These are phyloP conservation scores for Heliconius ethilla DNA, from an alignment of 2,888 invertebrate species.

Conservation along the genomic window DNA sequence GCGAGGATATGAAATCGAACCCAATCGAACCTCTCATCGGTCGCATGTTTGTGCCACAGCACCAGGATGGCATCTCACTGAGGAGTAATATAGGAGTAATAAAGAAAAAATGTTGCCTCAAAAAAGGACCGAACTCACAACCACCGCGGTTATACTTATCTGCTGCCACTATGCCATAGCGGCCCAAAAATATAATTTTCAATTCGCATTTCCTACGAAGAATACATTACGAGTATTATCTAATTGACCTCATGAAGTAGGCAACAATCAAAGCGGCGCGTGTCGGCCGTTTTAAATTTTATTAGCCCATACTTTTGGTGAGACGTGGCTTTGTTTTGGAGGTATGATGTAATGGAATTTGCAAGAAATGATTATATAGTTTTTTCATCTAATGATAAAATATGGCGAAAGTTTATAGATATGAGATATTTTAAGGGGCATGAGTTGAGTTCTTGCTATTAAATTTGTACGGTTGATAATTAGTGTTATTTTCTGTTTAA, in stretches of 20 bases:
- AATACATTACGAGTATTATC: conserved; percentile 39
- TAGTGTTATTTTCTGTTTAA: too few species aligned
- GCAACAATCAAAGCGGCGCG: conserved; percentile 33
- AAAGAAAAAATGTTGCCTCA: not conserved
- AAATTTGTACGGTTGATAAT: too few species aligned
- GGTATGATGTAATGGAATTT: conserved; percentile 19
- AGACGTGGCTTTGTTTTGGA: conserved; percentile 10
- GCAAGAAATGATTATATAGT: not conserved
- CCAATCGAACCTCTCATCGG: not conserved
- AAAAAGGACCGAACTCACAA: not conserved
- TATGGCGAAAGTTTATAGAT: too few species aligned
- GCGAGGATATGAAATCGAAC: not conserved
- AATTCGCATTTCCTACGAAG: conserved; percentile 26
- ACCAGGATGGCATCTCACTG: not conserved
- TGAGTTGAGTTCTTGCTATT: too few species aligned
- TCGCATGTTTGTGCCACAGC: too few species aligned
- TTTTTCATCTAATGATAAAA: too few species aligned
- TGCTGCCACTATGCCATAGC: not conserved
- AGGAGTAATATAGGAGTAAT: not conserved
- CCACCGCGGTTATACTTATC: not conserved
- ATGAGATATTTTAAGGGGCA: too few species aligned
- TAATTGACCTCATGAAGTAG: conserved; percentile 40
- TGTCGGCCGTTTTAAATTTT: conserved; percentile 34
- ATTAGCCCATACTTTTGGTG: conserved; percentile 29
- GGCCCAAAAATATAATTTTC: conserved; percentile 7